Evolutionary conservation across 2,888 invertebrate genomes (phyloP).

Genomic region (Alcis repandata): DNA sequence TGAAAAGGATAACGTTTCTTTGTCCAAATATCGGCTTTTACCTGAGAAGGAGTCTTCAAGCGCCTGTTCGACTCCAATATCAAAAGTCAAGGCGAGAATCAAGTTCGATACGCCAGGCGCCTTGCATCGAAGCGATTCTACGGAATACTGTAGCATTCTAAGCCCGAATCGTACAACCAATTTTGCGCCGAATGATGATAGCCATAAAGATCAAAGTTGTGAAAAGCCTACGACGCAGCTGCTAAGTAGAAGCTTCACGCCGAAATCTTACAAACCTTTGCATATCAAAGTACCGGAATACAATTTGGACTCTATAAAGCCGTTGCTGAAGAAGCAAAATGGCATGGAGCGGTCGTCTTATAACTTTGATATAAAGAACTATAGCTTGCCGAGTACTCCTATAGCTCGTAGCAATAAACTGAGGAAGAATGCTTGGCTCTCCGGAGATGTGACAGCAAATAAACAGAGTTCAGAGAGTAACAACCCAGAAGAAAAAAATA

Average conservation of each 20-base stretch:
- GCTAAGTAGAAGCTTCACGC: slow-evolving; percentile 79
- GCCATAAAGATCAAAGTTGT: slow-evolving; percentile 59
- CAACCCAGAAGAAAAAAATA: slow-evolving; percentile 32
- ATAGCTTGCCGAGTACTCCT: slow-evolving; percentile 82
- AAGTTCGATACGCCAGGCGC: slow-evolving; percentile 72
- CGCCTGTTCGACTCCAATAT: slow-evolving; percentile 77
- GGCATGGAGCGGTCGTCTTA: slow-evolving; percentile 69
- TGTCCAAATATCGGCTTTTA: slow-evolving; percentile 61
- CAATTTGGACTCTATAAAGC: slow-evolving; percentile 74
- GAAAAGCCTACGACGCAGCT: slow-evolving; percentile 70
- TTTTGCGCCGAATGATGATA: slow-evolving; percentile 61
- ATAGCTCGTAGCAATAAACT: slow-evolving; percentile 85
- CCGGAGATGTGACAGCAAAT: slow-evolving; percentile 69
- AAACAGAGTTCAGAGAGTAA: slow-evolving; percentile 50
- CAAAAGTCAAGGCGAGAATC: slow-evolving; percentile 69
- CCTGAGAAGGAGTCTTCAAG: slow-evolving; percentile 71
- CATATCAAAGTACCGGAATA: slow-evolving; percentile 81
- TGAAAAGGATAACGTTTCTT: slow-evolving; percentile 54
- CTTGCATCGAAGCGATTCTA: slow-evolving; percentile 80
- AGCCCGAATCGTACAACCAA: slow-evolving; percentile 73
- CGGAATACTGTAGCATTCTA: slow-evolving; percentile 81
- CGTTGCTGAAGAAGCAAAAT: slow-evolving; percentile 67
- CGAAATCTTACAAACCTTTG: slow-evolving; percentile 79
- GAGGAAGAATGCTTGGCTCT: slow-evolving; percentile 85
- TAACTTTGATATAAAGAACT: slow-evolving; percentile 81